phyloP scores from a whole-genome alignment of 2,797 vertebrate species.

The Galago senegalensis region DNA sequence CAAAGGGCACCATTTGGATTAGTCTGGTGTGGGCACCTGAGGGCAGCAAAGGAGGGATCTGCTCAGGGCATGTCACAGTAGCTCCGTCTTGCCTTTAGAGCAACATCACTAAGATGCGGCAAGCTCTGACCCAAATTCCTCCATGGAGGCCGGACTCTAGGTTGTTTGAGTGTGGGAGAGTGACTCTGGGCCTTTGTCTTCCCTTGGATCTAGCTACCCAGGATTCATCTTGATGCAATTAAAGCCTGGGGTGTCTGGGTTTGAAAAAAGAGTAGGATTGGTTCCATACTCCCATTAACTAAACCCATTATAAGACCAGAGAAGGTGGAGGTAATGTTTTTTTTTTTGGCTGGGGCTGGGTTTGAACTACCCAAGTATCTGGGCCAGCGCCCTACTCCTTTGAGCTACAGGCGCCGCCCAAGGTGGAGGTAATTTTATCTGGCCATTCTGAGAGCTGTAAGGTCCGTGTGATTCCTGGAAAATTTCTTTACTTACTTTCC shows the following conservation, averaged over 20 bases:
- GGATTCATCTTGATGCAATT: not conserved
- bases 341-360: too few species aligned
- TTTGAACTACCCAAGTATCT: too few species aligned
- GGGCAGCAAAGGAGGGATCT: not conserved
- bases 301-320: not conserved
- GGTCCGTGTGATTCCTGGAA: not conserved
- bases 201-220: not conserved
- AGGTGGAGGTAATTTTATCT: not conserved
- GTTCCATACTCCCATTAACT: not conserved
- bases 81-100: not conserved
- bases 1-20: not conserved
- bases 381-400: too few species aligned
- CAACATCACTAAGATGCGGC: not conserved
- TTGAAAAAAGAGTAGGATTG: not conserved
- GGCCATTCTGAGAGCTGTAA: not conserved
- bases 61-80: not conserved
- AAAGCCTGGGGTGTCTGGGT: not conserved
- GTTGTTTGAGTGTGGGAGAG: not conserved
- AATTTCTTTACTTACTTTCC: constrained; percentile 25
- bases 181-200: not conserved
- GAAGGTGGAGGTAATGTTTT: not conserved
- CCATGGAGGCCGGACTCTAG: not conserved
- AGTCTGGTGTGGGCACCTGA: not conserved
- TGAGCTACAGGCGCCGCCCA: too few species aligned
- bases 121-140: not conserved